These are phyloP conservation scores for Gasterosteus nipponicus DNA, from an alignment of 2,113 vertebrate genomes.

Conservation along the genomic window DNA sequence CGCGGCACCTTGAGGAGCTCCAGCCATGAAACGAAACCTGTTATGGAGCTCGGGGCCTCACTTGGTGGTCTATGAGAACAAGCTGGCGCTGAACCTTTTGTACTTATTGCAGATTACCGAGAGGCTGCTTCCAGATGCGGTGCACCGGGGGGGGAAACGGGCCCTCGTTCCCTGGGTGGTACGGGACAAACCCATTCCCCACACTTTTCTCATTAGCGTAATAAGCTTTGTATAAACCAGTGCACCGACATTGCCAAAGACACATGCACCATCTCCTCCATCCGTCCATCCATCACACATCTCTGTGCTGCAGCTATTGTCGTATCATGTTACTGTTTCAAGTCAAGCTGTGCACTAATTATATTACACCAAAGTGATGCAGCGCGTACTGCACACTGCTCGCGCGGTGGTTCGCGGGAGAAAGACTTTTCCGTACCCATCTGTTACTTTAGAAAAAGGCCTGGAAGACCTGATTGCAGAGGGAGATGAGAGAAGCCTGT, in stretches of 20 bases:
- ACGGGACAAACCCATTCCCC: slow-evolving; percentile 70
- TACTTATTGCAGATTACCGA: slow-evolving; percentile 77
- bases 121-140: slow-evolving; percentile 79
- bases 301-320: slow-evolving; percentile 1
- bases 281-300: slow-evolving; percentile 36
- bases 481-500: slow-evolving; percentile 52
- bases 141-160: slow-evolving; percentile 54
- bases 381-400: neutral
- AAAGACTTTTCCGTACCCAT: neutral
- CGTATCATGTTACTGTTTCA: neutral
- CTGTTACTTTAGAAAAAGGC: slow-evolving; percentile 27
- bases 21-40: slow-evolving; percentile 64
- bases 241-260: slow-evolving; percentile 67
- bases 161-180: slow-evolving; percentile 77
- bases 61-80: slow-evolving; percentile 81
- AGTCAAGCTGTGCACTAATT: neutral
- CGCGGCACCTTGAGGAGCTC: neutral
- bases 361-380: neutral
- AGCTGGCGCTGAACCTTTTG: slow-evolving; percentile 78
- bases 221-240: slow-evolving; percentile 76
- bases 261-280: slow-evolving; percentile 56
- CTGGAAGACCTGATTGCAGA: slow-evolving; percentile 32
- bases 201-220: slow-evolving; percentile 82
- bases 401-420: neutral
- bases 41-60: slow-evolving; percentile 50